Evolutionary conservation across 2,797 vertebrate species (phyloP).

Genomic region (Epinephelus awoara): DNA sequence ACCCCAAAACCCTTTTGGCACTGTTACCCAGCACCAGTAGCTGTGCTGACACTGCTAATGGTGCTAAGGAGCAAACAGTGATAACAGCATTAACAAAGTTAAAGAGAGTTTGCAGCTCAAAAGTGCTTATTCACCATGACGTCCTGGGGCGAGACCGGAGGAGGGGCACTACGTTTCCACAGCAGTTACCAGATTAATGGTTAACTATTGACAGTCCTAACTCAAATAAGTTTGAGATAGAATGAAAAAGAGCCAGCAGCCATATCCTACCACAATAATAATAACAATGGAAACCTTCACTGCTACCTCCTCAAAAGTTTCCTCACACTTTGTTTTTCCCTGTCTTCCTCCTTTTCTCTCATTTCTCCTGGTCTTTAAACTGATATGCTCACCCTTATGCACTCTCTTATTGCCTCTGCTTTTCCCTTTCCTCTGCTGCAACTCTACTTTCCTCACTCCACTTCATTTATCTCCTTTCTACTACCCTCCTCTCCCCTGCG

Average conservation of each 20-base stretch:
- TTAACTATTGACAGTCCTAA: too few species aligned
- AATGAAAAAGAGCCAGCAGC: conserved; percentile 7
- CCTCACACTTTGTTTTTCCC: background rate
- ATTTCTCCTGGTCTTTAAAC: background rate
- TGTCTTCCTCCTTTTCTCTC: background rate
- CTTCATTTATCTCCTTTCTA: background rate
- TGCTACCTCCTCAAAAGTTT: background rate
- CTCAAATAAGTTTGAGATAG: conserved; percentile 7
- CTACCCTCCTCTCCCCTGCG: background rate
- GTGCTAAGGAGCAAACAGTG: too few species aligned
- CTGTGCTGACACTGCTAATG: too few species aligned
- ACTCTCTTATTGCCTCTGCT: background rate
- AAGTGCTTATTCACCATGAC: too few species aligned
- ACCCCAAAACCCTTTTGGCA: too few species aligned
- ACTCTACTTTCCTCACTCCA: background rate
- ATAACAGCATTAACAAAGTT: too few species aligned
- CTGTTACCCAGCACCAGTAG: too few species aligned
- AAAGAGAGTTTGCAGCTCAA: too few species aligned
- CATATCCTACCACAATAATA: background rate
- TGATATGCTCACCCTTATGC: background rate
- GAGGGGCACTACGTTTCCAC: too few species aligned
- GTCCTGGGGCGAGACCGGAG: too few species aligned
- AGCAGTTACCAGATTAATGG: too few species aligned
- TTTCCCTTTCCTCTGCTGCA: background rate
- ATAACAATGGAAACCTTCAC: background rate